A percentile compares a stretch with the other conserved stretches of the same genome.
Evolutionary conservation across 2,797 vertebrate species (phyloP).

Genomic region (Peromyscus nudipes): DNA sequence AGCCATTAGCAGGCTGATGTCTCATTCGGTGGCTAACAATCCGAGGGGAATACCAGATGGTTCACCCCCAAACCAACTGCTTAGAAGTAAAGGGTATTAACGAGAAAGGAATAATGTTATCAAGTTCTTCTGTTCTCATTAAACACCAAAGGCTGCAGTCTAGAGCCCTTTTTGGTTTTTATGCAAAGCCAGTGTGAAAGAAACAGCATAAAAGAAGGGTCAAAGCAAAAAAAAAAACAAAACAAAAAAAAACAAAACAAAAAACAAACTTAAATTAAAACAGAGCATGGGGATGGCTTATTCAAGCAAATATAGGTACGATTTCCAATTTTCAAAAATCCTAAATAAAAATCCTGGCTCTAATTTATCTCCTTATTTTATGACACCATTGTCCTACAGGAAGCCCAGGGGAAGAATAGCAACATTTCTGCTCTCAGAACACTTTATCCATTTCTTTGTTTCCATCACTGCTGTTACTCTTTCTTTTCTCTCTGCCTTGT

Average conservation of each 20-base stretch:
- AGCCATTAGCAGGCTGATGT: conserved; percentile 65
- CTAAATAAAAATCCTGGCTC: not conserved
- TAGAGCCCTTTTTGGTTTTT: conserved; percentile 49
- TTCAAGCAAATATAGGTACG: conserved; percentile 49
- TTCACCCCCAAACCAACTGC: conserved; percentile 27
- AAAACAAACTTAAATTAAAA: conserved; percentile 22
- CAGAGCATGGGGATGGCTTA: conserved; percentile 22
- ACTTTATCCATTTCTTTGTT: not conserved
- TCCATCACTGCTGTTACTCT: not conserved
- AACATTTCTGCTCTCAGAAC: not conserved
- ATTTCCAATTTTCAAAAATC: conserved; percentile 21
- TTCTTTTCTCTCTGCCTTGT: not conserved
- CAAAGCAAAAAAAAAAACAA: not conserved
- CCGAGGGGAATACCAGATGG: conserved; percentile 63
- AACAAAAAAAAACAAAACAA: conserved; percentile 5
- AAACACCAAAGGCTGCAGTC: conserved; percentile 56
- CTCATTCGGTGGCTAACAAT: conserved; percentile 72
- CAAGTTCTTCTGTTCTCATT: conserved; percentile 71
- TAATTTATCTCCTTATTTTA: not conserved
- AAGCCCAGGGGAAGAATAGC: not conserved
- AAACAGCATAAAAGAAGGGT: conserved; percentile 53
- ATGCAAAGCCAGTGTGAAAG: not conserved
- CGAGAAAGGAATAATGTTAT: conserved; percentile 62
- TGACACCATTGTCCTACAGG: not conserved
- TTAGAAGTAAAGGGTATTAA: conserved; percentile 74